Evolutionary conservation across 2,113 vertebrate species (phyloP).

Genomic region (Sprattus sprattus): DNA sequence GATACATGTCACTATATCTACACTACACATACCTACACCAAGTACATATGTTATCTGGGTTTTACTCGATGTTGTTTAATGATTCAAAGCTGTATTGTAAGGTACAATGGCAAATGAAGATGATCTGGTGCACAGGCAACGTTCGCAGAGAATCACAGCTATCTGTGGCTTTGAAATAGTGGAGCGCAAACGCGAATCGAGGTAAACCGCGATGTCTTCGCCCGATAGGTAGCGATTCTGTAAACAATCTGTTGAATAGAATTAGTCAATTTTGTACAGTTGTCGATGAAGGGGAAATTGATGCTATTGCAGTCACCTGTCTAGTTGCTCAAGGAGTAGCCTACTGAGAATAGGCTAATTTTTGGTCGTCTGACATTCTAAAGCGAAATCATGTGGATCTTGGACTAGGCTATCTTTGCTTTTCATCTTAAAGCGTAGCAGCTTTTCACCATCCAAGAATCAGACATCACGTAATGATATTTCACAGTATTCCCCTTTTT

Average conservation of each 20-base stretch:
- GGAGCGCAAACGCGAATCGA: not conserved
- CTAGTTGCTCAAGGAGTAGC: not conserved
- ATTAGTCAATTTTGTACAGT: not conserved
- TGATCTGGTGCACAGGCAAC: not conserved
- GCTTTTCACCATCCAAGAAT: not conserved
- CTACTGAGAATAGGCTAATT: not conserved
- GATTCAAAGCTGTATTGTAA: not conserved
- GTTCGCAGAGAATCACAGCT: not conserved
- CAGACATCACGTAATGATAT: not conserved
- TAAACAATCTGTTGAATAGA: conserved; percentile 13
- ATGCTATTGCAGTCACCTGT: not conserved
- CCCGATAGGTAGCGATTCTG: not conserved
- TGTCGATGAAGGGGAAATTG: not conserved
- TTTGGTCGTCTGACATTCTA: not conserved
- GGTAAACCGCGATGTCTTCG: not conserved
- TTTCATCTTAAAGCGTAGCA: not conserved
- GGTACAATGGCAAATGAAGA: conserved; percentile 11
- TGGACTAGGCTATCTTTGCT: not conserved
- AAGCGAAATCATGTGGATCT: not conserved
- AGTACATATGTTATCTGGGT: not conserved
- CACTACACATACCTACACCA: not conserved
- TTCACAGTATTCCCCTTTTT: not conserved
- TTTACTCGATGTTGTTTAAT: not conserved
- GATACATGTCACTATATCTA: not conserved
- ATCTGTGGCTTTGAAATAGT: not conserved